phyloP scores from a whole-genome alignment of 2,888 invertebrate species.

The Operophtera brumata region DNA sequence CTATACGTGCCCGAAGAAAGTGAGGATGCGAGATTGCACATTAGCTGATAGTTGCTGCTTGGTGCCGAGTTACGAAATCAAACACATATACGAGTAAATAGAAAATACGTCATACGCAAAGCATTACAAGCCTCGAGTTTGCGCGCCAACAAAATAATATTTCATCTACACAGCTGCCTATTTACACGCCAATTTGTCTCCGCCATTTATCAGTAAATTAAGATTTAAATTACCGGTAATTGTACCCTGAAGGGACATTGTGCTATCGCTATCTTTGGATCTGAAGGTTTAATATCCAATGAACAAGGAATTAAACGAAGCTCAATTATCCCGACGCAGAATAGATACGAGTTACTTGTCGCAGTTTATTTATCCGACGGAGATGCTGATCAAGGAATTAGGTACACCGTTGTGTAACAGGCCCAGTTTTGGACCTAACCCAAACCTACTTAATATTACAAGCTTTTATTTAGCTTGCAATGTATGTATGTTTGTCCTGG shows the following conservation, averaged over 20 bases:
- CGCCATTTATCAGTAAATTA: slow-evolving; percentile 25
- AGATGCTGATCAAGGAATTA: slow-evolving; percentile 3
- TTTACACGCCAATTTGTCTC: slow-evolving; percentile 22
- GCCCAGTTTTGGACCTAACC: too few species aligned
- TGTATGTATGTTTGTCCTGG: too few species aligned
- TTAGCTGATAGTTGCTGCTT: too few species aligned
- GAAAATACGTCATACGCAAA: too few species aligned
- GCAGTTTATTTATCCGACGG: slow-evolving; percentile 8
- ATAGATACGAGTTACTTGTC: background rate
- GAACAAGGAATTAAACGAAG: slow-evolving; percentile 24
- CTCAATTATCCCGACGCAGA: slow-evolving; percentile 19
- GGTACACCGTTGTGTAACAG: slow-evolving; percentile 17
- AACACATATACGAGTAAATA: too few species aligned
- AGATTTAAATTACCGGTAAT: slow-evolving; percentile 28
- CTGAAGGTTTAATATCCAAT: slow-evolving; percentile 23
- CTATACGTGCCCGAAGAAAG: too few species aligned
- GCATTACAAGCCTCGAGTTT: too few species aligned
- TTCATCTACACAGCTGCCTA: background rate
- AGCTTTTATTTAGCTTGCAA: too few species aligned
- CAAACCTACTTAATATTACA: too few species aligned
- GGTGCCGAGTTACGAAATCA: too few species aligned
- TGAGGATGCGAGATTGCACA: too few species aligned
- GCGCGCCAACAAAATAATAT: background rate
- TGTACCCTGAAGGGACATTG: slow-evolving; percentile 20
- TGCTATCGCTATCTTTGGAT: slow-evolving; percentile 18